Evolutionary conservation across 1,140 invertebrate species (phyloP), one percentile per base, ranked within the genome.

Genomic region (Diorhabda elongata): DNA sequence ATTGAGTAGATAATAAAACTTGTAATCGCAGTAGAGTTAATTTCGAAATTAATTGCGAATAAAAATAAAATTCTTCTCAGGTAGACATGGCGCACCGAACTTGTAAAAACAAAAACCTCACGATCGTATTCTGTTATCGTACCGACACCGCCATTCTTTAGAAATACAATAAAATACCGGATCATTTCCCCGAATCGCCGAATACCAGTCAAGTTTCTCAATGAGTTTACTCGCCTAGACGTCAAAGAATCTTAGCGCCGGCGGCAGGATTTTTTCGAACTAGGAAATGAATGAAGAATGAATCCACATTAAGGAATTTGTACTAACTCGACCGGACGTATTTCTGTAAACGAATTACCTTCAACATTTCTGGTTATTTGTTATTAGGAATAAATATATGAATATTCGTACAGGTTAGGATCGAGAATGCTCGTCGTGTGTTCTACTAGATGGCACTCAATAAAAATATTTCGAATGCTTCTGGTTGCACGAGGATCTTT

Each of bases 281-380:
- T n/a, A 61, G 59, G 59, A 61, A 61, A 61, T 61, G 59, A 61
- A 61, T 61, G 59, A 61, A 52, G 47, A 52, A 52, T 52, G 47
- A 52, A 61, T 42, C 59, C 9, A 61, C 26, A 9, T 42, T 42
- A 4, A 61, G 42, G 59, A 61, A 61, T 61, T 61, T 43, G 11
- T 43, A 42, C 26, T 41, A 43, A 61, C 59, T 42, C 42, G 59
- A 41, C 26, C 3, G 26, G 26, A 61, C 59, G 4, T 26, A 26
- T 58, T 26, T 58, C 9, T 26, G 57, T 9, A 58, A 26, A 26
- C n/a, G 57, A 58, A 5, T 4, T 9, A n/a, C 26, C 57, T 7
- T 58, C 26, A 26, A 26, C 26, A 26, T 26, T 26, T 26, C 26
- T 26, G 26, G 26, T 26, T 26, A 26, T 26, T 26, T 26, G 26